Percentiles rank a stretch among this genome's conserved stretches.
phyloP scores from a whole-genome alignment of 2,888 invertebrate species.

The Mamestra brassicae region DNA sequence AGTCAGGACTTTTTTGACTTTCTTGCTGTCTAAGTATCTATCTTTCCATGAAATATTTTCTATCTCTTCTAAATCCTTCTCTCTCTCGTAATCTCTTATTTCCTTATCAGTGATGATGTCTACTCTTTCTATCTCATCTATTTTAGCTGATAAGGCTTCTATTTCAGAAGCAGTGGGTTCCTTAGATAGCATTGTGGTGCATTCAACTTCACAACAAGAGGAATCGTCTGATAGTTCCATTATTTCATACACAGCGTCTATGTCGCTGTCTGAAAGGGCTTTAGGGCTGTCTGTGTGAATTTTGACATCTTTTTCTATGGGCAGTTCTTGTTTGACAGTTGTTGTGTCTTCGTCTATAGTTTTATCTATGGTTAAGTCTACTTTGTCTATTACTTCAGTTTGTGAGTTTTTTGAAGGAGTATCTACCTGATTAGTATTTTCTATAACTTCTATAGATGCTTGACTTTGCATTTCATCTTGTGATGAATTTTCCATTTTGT shows the following conservation, averaged over 20 bases:
- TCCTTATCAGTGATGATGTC: constrained; percentile 78
- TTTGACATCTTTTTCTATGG: constrained; percentile 50
- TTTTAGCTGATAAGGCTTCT: constrained; percentile 86
- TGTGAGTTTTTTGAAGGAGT: neutral
- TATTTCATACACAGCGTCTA: constrained; percentile 79
- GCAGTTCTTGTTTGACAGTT: constrained; percentile 14
- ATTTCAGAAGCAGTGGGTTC: constrained; percentile 87
- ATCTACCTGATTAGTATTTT: neutral
- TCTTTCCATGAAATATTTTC: constrained; percentile 90
- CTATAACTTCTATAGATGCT: constrained; percentile 22
- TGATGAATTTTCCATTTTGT: constrained; percentile 33
- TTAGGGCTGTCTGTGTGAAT: neutral
- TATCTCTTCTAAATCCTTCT: constrained; percentile 53
- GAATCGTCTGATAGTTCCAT: constrained; percentile 85
- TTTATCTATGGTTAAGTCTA: constrained; percentile 37
- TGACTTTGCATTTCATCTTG: neutral
- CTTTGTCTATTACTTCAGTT: constrained; percentile 20
- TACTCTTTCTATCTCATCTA: constrained; percentile 84
- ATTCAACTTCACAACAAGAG: constrained; percentile 82
- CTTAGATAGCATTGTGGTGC: constrained; percentile 81
- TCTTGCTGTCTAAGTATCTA: constrained; percentile 91
- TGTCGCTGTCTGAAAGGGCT: constrained; percentile 34
- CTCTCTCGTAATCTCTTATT: constrained; percentile 71
- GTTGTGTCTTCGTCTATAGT: constrained; percentile 16
- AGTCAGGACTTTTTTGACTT: constrained; percentile 91